Percentiles rank a stretch among this genome's conserved stretches.
These are phyloP conservation scores for Girardinichthys multiradiatus DNA, from an alignment of 2,113 vertebrate genomes.

Conservation along the genomic window DNA sequence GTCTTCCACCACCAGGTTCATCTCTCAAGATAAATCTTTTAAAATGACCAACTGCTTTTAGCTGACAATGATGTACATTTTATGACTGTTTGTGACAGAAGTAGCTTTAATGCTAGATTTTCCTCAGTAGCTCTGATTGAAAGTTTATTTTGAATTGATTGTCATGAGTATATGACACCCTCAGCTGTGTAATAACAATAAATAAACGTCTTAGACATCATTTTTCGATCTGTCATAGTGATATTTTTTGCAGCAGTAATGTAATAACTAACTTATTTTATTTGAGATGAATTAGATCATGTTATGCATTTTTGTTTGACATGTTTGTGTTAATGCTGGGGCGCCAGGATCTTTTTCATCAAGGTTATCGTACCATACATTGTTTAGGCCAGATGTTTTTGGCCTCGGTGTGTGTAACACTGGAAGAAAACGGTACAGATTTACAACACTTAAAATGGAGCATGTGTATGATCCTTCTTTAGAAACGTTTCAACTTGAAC, in stretches of 20 bases:
- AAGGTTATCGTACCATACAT: not conserved
- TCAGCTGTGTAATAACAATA: not conserved
- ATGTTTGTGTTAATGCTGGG: not conserved
- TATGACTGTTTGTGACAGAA: too few species aligned
- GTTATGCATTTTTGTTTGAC: not conserved
- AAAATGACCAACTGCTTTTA: too few species aligned
- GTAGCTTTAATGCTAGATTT: too few species aligned
- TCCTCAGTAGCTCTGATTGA: too few species aligned
- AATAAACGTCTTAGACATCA: not conserved
- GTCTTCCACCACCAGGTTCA: not conserved
- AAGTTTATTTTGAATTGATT: too few species aligned
- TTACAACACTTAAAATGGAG: too few species aligned
- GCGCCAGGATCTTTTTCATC: not conserved
- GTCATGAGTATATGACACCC: not conserved
- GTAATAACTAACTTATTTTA: too few species aligned
- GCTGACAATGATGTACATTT: too few species aligned
- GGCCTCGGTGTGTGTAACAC: not conserved
- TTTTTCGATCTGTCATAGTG: not conserved
- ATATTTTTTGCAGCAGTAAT: not conserved
- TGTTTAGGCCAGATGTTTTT: not conserved
- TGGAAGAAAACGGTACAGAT: not conserved
- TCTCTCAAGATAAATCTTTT: not conserved
- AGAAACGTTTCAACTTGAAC: not conserved
- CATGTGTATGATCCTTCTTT: too few species aligned
- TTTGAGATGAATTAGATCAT: too few species aligned